Base-by-base conservation (phyloP, 2,113 vertebrate species). In the Mormyrus iriodes region DNA sequence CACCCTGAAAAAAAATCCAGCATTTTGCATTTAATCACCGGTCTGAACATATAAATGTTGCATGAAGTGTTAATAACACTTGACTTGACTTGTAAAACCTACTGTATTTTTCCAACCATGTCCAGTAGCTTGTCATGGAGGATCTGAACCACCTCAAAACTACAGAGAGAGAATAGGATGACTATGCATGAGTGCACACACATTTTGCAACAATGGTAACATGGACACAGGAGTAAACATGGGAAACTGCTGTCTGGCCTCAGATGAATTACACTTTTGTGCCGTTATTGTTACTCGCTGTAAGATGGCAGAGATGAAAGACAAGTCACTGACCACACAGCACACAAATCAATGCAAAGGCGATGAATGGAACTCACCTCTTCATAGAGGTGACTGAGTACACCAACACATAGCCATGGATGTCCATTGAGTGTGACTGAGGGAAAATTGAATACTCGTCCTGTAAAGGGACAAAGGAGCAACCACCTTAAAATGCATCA, bases 401-500 rank as follows among this genome's bases (percentile, higher is more conserved):
- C 27, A 97, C 96, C 86, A 98, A 95, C 91, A 98, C 92, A 46
- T 97, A 97, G 84, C 97, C 94, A 9, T 97, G 97, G 92, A 97
- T 97, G 89, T 96, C 93, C 91, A 96, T 96, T 91, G 96, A 90
- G 91, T 97, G 96, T 88, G 97, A 98, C 69, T 96, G 96, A 69
- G 97, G 95, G 91, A 97, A 96, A 94, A 97, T 96, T 79, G 96
- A 97, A 92, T 97, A 97, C 86, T 97, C 95, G 3, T 98, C 96
- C 97, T 98, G 91, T 58, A 90, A 44, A 89, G 44, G 1, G 42
- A 48, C 90, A n/a, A 90, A 15, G 12, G 19, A 31, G 27, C 4
- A 44, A 10, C 39, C 24, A 17, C 44, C 5, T 48, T 39, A 1
- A 76, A 76, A 42, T 1, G 35, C 73, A 84, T 48, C 44, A 84